A percentile compares a stretch with the other conserved stretches of the same genome.
Evolutionary conservation across 37 sponge, comb jelly and placozoan genomes (phyloP).

Genomic region (Crambe crambe): DNA sequence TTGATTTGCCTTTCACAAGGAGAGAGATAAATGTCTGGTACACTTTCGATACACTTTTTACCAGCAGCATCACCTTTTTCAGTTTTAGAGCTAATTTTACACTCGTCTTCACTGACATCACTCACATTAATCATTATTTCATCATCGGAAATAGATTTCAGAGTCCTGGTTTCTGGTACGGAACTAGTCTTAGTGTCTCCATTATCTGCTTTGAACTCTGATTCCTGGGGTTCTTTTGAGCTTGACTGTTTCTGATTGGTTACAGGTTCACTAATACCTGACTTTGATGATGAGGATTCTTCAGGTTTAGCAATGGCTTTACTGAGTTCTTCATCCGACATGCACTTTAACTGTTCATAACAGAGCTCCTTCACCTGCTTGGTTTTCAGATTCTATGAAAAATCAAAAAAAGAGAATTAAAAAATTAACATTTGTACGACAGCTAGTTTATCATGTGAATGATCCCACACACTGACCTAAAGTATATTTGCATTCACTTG

Average conservation of each 20-base stretch:
- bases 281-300: neutral
- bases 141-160: neutral
- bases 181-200: neutral
- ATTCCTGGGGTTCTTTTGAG: neutral
- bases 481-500: too few relatives aligned
- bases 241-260: neutral
- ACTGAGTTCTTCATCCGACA: conserved; percentile 22
- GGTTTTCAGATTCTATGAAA: conserved; percentile 51
- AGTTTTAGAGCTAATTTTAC: neutral
- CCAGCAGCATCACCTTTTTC: neutral
- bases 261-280: neutral
- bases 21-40: neutral
- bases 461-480: too few relatives aligned
- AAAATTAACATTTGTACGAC: too few relatives aligned
- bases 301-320: neutral
- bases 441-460: too few relatives aligned
- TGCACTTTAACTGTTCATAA: conserved; percentile 47
- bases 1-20: neutral
- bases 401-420: neutral
- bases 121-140: conserved; percentile 15
- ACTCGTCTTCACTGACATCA: conserved; percentile 33
- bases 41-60: neutral
- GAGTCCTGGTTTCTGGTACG: too few relatives aligned
- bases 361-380: conserved; percentile 64
- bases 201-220: neutral